Evolutionary conservation across 2,113 vertebrate species (phyloP).

Genomic region (Mastomys coucha): DNA sequence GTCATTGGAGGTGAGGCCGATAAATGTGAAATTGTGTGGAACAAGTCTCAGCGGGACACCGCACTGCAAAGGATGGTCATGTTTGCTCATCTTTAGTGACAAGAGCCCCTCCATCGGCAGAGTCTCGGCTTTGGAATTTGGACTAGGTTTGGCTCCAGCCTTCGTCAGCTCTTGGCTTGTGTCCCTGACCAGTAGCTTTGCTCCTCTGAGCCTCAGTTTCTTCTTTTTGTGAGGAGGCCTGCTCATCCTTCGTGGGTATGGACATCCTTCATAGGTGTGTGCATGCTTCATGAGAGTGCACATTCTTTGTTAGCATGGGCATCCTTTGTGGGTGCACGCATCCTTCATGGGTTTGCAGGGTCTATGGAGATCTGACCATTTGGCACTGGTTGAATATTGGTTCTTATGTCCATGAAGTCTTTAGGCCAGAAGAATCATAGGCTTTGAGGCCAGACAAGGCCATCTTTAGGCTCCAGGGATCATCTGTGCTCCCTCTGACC

Average conservation of each 20-base stretch:
- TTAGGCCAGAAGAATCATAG: not conserved
- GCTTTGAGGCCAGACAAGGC: not conserved
- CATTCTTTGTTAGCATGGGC: not conserved
- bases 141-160: not conserved
- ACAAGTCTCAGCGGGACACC: not conserved
- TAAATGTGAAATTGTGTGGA: constrained; percentile 25
- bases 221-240: not conserved
- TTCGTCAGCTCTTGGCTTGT: not conserved
- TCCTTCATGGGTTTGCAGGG: not conserved
- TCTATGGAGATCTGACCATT: not conserved
- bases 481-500: not conserved
- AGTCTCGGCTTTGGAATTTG: not conserved
- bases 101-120: accelerated
- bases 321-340: not conserved
- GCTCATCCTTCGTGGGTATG: not conserved
- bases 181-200: not conserved
- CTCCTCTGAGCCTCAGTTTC: constrained; percentile 29
- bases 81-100: not conserved
- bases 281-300: not conserved
- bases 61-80: not conserved
- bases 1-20: not conserved
- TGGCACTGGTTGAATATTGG: not conserved
- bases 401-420: not conserved
- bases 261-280: not conserved
- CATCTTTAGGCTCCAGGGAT: not conserved